Percentiles rank a stretch among this genome's conserved stretches.
phyloP scores from a whole-genome alignment of 2,113 vertebrate species.

The Podarcis muralis region DNA sequence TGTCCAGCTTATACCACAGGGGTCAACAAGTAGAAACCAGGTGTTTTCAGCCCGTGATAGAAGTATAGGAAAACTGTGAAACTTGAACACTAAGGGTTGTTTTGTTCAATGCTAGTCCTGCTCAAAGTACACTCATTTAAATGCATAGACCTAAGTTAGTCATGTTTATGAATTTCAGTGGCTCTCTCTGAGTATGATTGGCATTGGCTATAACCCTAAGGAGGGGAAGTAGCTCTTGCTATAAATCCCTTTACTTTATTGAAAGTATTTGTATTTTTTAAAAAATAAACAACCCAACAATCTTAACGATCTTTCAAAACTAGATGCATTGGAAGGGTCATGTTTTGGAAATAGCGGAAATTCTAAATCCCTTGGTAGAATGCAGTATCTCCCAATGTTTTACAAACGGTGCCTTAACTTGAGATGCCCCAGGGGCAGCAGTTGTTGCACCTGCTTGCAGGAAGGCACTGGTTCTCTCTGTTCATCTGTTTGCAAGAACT shows the following conservation, averaged over 20 bases:
- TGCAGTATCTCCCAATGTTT: slow-evolving; percentile 37
- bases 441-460: not conserved
- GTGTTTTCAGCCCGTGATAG: too few relatives aligned
- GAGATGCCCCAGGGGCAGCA: not conserved
- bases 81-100: not conserved
- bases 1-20: not conserved
- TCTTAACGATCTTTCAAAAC: slow-evolving; percentile 69
- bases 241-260: slow-evolving; percentile 67
- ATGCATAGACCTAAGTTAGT: too few relatives aligned
- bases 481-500: not conserved
- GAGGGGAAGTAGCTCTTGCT: slow-evolving; percentile 57
- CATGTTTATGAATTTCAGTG: too few relatives aligned
- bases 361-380: slow-evolving; percentile 60
- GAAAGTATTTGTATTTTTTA: slow-evolving; percentile 75
- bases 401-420: not conserved
- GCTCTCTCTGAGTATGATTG: too few relatives aligned
- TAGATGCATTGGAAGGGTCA: slow-evolving; percentile 56
- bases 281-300: too few relatives aligned
- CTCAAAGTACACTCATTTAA: too few relatives aligned
- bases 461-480: not conserved
- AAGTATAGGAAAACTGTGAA: slow-evolving; percentile 2
- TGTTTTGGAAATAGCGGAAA: slow-evolving; percentile 60
- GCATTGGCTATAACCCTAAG: too few relatives aligned
- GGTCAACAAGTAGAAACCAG: not conserved
- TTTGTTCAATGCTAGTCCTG: too few relatives aligned